Evolutionary conservation across 2,888 invertebrate species (phyloP).

Genomic region (Eristalis tenax): DNA sequence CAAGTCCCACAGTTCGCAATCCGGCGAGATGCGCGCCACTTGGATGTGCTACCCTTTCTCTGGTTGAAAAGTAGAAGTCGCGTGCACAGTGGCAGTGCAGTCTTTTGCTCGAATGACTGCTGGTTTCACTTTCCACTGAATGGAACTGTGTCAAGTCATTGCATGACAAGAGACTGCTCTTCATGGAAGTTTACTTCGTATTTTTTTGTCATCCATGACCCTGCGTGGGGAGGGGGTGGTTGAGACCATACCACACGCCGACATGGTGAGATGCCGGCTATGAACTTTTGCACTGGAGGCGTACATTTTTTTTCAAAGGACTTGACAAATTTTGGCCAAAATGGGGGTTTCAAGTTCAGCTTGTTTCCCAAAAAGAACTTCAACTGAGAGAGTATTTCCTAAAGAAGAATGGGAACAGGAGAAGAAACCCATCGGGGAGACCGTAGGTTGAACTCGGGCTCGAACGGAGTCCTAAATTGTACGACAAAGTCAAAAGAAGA

Average conservation of each 20-base stretch:
- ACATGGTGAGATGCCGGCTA: background rate
- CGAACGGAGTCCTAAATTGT: too few relatives aligned
- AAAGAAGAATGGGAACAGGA: too few relatives aligned
- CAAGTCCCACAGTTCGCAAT: slow-evolving; percentile 22
- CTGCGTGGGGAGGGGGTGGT: background rate
- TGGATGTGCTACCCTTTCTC: slow-evolving; percentile 40
- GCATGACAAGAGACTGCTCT: background rate
- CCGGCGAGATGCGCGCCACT: slow-evolving; percentile 22
- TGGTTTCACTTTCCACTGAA: slow-evolving; percentile 40
- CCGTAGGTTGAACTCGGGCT: too few relatives aligned
- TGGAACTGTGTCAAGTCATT: background rate
- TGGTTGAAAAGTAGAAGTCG: slow-evolving; percentile 5
- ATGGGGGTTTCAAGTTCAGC: too few relatives aligned
- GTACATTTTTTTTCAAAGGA: too few relatives aligned
- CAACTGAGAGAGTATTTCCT: too few relatives aligned
- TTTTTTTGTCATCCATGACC: background rate
- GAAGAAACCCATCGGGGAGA: too few relatives aligned
- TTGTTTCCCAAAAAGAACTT: too few relatives aligned
- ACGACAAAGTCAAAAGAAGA: too few relatives aligned
- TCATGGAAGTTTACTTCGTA: background rate
- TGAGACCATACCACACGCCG: background rate
- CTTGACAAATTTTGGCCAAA: too few relatives aligned
- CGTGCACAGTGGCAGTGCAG: background rate
- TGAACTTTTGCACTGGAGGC: too few relatives aligned
- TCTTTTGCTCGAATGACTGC: background rate